phyloP scores from a whole-genome alignment of 2,888 invertebrate species.

The Tipula vernalis region DNA sequence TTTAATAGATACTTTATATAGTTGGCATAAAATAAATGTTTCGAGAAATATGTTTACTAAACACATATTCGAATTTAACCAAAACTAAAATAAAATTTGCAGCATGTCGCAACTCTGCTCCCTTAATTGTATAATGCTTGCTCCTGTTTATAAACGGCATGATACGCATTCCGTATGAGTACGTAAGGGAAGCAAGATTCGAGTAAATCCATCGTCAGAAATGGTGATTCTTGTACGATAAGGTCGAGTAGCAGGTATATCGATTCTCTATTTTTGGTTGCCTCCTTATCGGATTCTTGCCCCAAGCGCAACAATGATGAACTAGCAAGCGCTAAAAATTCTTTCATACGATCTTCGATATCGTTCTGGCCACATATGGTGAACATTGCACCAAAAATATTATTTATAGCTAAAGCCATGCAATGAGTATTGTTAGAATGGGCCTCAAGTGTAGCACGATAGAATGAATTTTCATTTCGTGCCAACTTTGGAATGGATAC shows the following conservation, averaged over 20 bases:
- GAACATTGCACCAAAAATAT: conserved; percentile 92
- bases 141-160: conserved; percentile 87
- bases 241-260: conserved; percentile 93
- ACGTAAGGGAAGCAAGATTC: conserved; percentile 99
- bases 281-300: conserved; percentile 91
- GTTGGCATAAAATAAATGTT: background rate
- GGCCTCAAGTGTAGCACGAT: conserved; percentile 75
- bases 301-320: conserved; percentile 89
- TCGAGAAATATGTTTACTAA: background rate
- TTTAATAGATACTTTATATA: background rate
- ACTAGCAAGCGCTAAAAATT: conserved; percentile 84
- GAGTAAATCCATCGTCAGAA: conserved; percentile 94
- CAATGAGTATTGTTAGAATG: conserved; percentile 99
- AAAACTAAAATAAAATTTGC: background rate
- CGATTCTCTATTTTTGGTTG: conserved; percentile 87
- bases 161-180: conserved; percentile 93
- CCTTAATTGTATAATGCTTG: conserved; percentile 34
- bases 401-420: conserved; percentile 91
- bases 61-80: background rate
- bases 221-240: conserved; percentile 96
- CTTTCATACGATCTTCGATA: conserved; percentile 95
- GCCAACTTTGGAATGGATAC: conserved; percentile 94
- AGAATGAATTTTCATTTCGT: conserved; percentile 77
- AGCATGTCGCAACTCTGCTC: background rate
- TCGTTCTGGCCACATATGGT: conserved; percentile 93